These are phyloP conservation scores for Atherinosoma microstoma DNA, from an alignment of 2,797 vertebrate species.

Conservation along the genomic window DNA sequence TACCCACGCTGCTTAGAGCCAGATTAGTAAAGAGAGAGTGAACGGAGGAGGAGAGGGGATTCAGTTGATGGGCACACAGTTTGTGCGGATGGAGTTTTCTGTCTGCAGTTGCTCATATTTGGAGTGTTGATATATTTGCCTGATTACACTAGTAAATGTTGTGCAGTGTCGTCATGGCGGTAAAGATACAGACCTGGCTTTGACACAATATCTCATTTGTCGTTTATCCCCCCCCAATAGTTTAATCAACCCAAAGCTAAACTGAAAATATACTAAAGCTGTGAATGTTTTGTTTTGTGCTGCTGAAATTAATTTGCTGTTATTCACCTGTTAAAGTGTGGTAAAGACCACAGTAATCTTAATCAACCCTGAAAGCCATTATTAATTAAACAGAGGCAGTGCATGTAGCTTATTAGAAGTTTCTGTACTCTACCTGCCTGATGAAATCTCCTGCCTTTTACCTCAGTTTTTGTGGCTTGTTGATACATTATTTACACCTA, in stretches of 20 bases:
- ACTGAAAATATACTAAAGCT: not conserved
- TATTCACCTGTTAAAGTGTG: conserved; percentile 11
- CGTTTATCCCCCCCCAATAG: no score
- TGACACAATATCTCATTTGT: not conserved
- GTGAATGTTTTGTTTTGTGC: not conserved
- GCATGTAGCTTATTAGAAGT: conserved; percentile 9
- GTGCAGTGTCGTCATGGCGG: not conserved
- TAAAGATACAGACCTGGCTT: not conserved
- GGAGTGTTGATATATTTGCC: not conserved
- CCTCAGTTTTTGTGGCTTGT: conserved; percentile 11
- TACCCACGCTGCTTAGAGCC: conserved; percentile 68
- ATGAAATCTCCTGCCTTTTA: conserved; percentile 28
- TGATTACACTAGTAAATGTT: conserved; percentile 15
- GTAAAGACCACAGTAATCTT: conserved; percentile 18
- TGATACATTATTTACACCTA: conserved; percentile 59
- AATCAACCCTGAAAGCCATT: conserved; percentile 38
- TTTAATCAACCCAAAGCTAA: not conserved
- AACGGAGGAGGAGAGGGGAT: conserved; percentile 33
- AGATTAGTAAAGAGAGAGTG: conserved; percentile 59
- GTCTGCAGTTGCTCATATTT: conserved; percentile 16
- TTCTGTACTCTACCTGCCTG: conserved; percentile 23
- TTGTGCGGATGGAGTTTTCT: conserved; percentile 45
- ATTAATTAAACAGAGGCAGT: conserved; percentile 4
- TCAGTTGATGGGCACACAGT: conserved; percentile 39
- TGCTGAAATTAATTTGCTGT: conserved; percentile 2